These are phyloP conservation scores for Aleiodes sp. DNA, from an alignment of 1,140 invertebrate genomes.

Conservation along the genomic window DNA sequence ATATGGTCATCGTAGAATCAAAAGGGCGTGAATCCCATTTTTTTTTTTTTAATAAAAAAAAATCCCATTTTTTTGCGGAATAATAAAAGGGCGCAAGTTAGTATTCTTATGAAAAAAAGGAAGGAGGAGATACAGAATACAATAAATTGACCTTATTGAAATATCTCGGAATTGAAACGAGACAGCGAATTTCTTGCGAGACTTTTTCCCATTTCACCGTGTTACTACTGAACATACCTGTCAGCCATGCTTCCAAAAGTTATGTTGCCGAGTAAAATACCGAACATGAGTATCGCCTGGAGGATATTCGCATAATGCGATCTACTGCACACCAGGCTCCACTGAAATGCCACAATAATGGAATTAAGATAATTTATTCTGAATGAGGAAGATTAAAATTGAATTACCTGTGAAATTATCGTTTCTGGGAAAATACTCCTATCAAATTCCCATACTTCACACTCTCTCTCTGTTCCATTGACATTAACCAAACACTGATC, in stretches of 20 bases:
- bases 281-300: slow-evolving; percentile 80
- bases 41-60: too few species aligned
- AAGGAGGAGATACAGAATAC: too few species aligned
- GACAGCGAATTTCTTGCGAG: too few species aligned
- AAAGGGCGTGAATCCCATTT: too few species aligned
- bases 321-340: slow-evolving; percentile 75
- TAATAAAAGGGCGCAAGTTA: too few species aligned
- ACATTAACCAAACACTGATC: slow-evolving; percentile 49
- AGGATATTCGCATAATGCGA: slow-evolving; percentile 74
- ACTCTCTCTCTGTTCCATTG: slow-evolving; percentile 59
- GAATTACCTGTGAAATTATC: slow-evolving; percentile 71
- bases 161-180: too few species aligned
- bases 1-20: too few species aligned
- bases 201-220: neutral
- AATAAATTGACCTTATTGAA: too few species aligned
- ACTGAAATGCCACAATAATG: slow-evolving; percentile 55
- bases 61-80: too few species aligned
- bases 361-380: neutral
- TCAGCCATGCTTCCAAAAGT: slow-evolving; percentile 78
- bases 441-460: slow-evolving; percentile 71
- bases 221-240: slow-evolving; percentile 62
- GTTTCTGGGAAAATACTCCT: slow-evolving; percentile 74
- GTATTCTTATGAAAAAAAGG: too few species aligned
- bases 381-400: neutral
- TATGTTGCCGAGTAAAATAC: slow-evolving; percentile 76